Conservation (phyloP, 2,113 vertebrate genomes). For the Naja naja region DNA sequence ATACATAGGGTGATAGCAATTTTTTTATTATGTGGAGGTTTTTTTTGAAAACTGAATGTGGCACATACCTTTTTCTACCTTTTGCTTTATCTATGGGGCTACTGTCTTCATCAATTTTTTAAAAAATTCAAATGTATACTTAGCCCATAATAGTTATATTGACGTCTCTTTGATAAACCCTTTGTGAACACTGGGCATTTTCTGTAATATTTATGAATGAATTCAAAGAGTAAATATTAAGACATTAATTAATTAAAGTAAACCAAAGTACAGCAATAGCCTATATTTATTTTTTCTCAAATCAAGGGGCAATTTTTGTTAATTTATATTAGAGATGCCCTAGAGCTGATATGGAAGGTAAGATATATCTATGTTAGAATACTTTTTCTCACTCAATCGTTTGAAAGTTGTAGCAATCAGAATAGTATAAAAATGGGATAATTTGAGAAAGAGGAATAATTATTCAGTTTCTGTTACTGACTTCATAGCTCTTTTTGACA, state of each 20-base stretch:
- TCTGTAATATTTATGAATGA: slow-evolving; percentile 49
- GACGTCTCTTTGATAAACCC: slow-evolving; percentile 35
- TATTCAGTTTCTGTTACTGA: not conserved
- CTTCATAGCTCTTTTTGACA: not conserved
- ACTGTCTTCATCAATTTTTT: slow-evolving; percentile 25
- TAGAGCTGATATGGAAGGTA: not conserved
- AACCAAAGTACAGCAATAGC: slow-evolving; percentile 27
- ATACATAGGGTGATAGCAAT: slow-evolving; percentile 28
- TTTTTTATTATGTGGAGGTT: slow-evolving; percentile 17
- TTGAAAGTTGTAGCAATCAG: not conserved
- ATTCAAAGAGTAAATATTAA: slow-evolving; percentile 40
- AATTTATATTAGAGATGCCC: not conserved
- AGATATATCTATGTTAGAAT: not conserved
- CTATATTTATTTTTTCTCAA: not conserved
- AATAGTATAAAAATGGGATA: slow-evolving; percentile 6
- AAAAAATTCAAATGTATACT: not conserved
- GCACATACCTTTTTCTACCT: not conserved
- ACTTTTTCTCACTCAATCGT: not conserved
- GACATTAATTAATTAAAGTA: slow-evolving; percentile 33
- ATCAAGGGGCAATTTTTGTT: not conserved
- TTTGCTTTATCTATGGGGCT: slow-evolving; percentile 45
- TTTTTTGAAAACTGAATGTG: slow-evolving; percentile 63
- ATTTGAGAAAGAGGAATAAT: not conserved
- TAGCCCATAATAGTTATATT: slow-evolving; percentile 38
- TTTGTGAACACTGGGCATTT: slow-evolving; percentile 29